Base-by-base conservation (phyloP, 2,888 invertebrate species). In the Eledona agricola region DNA sequence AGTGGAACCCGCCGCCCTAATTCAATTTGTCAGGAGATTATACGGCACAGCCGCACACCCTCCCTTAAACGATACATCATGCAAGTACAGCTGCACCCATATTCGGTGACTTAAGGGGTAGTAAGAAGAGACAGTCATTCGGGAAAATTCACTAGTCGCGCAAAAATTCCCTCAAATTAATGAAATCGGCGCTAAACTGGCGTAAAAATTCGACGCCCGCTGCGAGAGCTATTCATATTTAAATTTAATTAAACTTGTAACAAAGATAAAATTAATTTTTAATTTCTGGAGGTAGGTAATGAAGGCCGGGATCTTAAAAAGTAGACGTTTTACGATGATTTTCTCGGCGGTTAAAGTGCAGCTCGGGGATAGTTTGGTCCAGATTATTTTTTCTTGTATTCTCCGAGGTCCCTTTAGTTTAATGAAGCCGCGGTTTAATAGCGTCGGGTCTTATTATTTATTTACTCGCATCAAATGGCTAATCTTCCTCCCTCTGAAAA, bases 11-110 rank as follows among this genome's bases (percentile, higher is more conserved):
- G 69, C 67, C 73, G 71, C 72, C 75, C 76, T 76, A 76, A 77
- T 77, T 77, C 77, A 77, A 77, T 77, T 77, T 77, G 77, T 76
- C 76, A 77, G 75, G 74, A 77, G 76, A 76, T 77, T 77, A 77
- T 76, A 72, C 72, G 73, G 72, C 73, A 72, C 71, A 73, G 74
- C 74, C 74, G 70, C 73, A 74, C 74, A 71, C 73, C 74, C 74
- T 72, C 70, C 69, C 67, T 67, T 67, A 70, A 66, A 72, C 74
- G 69, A 75, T 76, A 74, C 74, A 76, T 76, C 75, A 76, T 75
- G 70, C 68, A 65, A 67, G 66, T 67, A 71, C 65, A 71, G 67
- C 66, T 64, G 63, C 63, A 63, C 59, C 65, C 66, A 67, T 65
- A 64, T 66, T 59, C 65, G 64, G 61, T 59, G 58, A 57, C 58